phyloP scores from a whole-genome alignment of 2,888 invertebrate species.

The Gandaritis pyraliata region DNA sequence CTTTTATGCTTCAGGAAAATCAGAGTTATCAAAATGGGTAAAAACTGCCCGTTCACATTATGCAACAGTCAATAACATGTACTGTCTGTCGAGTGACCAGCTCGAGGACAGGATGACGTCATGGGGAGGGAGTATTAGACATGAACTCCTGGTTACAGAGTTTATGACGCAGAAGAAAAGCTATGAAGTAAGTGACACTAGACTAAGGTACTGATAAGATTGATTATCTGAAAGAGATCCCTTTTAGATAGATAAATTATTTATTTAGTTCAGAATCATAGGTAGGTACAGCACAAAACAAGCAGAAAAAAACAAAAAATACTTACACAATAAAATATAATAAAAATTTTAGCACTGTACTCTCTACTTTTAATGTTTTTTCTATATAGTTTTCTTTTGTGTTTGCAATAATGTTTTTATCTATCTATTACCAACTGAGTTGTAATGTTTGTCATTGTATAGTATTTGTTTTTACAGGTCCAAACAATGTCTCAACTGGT shows the following conservation, averaged over 20 bases:
- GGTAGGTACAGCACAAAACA: too few relatives aligned
- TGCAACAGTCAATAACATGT: slow-evolving; percentile 61
- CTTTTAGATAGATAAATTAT: too few relatives aligned
- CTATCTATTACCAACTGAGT: too few relatives aligned
- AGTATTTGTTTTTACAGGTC: slow-evolving; percentile 69
- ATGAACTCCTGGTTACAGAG: slow-evolving; percentile 81
- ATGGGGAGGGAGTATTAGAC: slow-evolving; percentile 61
- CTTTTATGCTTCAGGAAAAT: slow-evolving; percentile 46
- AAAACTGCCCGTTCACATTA: slow-evolving; percentile 54
- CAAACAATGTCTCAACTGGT: slow-evolving; percentile 86
- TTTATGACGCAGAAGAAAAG: slow-evolving; percentile 93
- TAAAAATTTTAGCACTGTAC: too few relatives aligned
- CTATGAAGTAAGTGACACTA: slow-evolving; percentile 86
- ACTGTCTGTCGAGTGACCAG: slow-evolving; percentile 72
- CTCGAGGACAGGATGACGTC: slow-evolving; percentile 63
- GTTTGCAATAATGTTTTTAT: too few relatives aligned
- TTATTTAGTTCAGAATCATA: too few relatives aligned
- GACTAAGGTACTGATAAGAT: neutral
- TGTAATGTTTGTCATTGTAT: too few relatives aligned
- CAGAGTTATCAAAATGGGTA: slow-evolving; percentile 62
- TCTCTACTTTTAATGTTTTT: too few relatives aligned
- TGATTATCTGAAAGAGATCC: too few relatives aligned
- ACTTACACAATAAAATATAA: too few relatives aligned
- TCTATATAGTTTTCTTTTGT: too few relatives aligned
- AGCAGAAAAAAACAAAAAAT: too few relatives aligned